Conservation (phyloP, 2,797 vertebrate species). For the Anomalospiza imberbis region DNA sequence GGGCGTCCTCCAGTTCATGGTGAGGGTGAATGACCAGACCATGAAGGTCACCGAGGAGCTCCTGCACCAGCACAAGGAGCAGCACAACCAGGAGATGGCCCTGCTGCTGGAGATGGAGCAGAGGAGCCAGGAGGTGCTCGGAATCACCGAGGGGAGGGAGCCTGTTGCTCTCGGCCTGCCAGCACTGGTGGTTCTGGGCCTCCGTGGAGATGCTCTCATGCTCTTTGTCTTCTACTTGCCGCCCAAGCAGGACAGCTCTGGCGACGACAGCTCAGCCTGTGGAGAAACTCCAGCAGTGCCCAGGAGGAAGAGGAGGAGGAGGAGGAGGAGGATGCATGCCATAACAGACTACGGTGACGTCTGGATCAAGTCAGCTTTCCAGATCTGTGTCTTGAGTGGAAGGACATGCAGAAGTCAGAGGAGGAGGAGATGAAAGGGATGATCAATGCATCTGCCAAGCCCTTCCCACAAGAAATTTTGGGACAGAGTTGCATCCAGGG, state of each 20-base stretch:
- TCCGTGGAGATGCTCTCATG: accelerated
- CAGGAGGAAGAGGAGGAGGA: background rate
- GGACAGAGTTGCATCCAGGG: background rate
- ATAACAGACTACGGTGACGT: accelerated
- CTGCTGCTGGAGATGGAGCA: background rate
- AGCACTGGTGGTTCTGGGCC: background rate
- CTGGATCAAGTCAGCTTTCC: background rate
- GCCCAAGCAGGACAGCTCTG: background rate
- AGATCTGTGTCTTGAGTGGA: background rate
- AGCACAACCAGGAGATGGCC: background rate
- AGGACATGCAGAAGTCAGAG: background rate
- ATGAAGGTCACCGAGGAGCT: background rate
- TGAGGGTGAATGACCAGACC: accelerated
- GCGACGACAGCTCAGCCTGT: accelerated
- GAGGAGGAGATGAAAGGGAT: background rate
- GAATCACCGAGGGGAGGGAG: accelerated
- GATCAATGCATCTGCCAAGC: background rate
- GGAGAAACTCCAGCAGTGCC: background rate
- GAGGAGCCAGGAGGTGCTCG: accelerated
- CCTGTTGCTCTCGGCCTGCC: background rate
- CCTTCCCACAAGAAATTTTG: background rate
- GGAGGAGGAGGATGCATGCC: accelerated
- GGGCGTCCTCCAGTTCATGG: accelerated
- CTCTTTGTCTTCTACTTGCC: background rate
- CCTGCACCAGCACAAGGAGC: accelerated